phyloP scores from a whole-genome alignment of 2,888 invertebrate species.

The Ochropleura leucogaster region DNA sequence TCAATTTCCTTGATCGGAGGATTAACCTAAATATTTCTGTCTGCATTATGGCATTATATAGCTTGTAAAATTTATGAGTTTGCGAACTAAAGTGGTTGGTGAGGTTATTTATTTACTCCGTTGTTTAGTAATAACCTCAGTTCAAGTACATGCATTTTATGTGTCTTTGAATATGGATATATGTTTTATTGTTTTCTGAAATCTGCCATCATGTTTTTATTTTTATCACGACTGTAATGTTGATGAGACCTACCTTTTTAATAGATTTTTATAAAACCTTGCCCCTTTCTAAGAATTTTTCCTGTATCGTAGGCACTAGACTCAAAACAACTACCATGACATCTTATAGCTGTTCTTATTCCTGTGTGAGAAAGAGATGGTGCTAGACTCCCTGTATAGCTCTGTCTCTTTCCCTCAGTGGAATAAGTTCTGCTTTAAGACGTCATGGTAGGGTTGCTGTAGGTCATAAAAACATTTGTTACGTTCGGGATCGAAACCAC shows the following conservation, averaged over 20 bases:
- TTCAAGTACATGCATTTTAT: constrained; percentile 48
- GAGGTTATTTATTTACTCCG: constrained; percentile 56
- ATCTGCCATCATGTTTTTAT: background rate
- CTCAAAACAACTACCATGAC: too few relatives aligned
- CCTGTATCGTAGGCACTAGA: too few relatives aligned
- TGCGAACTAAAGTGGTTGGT: constrained; percentile 59
- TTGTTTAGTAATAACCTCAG: constrained; percentile 54
- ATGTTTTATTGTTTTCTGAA: constrained; percentile 21
- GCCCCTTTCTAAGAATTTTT: too few relatives aligned
- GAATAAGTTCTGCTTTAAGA: too few relatives aligned
- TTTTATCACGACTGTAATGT: background rate
- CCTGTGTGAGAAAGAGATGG: too few relatives aligned
- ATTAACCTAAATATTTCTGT: constrained; percentile 59
- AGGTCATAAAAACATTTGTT: too few relatives aligned
- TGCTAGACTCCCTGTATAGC: too few relatives aligned
- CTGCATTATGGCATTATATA: constrained; percentile 37
- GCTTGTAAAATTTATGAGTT: constrained; percentile 59
- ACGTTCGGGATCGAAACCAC: too few relatives aligned
- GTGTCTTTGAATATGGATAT: constrained; percentile 40
- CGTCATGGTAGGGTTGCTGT: too few relatives aligned
- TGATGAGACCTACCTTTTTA: background rate
- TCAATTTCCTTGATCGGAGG: constrained; percentile 62
- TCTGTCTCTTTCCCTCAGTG: too few relatives aligned
- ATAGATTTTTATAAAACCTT: background rate
- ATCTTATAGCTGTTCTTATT: too few relatives aligned